Conservation (phyloP, 2,113 vertebrate genomes). For the Hiodon tergisus region DNA sequence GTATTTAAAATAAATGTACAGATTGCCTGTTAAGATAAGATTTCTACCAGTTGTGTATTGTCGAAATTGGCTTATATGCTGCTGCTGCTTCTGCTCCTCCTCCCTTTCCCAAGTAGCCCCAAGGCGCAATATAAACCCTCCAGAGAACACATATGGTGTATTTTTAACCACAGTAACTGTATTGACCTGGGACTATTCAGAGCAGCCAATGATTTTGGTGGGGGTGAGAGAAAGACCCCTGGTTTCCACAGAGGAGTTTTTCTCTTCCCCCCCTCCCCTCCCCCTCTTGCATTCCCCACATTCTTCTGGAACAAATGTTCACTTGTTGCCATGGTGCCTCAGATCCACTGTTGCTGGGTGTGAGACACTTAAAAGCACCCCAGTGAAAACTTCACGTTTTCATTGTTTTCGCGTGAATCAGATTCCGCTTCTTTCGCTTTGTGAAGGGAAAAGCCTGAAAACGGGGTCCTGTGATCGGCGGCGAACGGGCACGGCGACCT, state of each 20-base stretch:
- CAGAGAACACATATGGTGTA: conserved; percentile 24
- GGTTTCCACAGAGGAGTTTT: conserved; percentile 48
- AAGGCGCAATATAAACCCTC: conserved; percentile 23
- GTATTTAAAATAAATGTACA: background rate
- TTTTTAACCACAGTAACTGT: conserved; percentile 44
- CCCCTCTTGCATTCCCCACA: conserved; percentile 56
- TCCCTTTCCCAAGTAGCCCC: too few species aligned
- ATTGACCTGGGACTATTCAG: conserved; percentile 36
- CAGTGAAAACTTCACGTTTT: background rate
- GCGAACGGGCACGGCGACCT: too few species aligned
- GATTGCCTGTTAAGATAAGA: too few species aligned
- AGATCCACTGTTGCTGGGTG: conserved; percentile 56
- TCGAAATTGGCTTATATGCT: too few species aligned
- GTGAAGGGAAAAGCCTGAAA: too few species aligned
- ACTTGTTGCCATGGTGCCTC: conserved; percentile 70
- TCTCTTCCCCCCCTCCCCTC: conserved; percentile 46
- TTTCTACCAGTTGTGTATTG: too few species aligned
- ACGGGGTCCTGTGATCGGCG: too few species aligned
- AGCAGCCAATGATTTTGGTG: conserved; percentile 43
- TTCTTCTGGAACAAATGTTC: conserved; percentile 71
- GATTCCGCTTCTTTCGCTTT: background rate
- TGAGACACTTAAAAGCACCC: conserved; percentile 25
- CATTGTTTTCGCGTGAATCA: background rate
- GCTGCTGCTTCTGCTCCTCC: background rate
- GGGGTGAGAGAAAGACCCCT: conserved; percentile 50